Base-by-base conservation (phyloP, 1,140 invertebrate genomes). In the Zaprionus camerounensis region DNA sequence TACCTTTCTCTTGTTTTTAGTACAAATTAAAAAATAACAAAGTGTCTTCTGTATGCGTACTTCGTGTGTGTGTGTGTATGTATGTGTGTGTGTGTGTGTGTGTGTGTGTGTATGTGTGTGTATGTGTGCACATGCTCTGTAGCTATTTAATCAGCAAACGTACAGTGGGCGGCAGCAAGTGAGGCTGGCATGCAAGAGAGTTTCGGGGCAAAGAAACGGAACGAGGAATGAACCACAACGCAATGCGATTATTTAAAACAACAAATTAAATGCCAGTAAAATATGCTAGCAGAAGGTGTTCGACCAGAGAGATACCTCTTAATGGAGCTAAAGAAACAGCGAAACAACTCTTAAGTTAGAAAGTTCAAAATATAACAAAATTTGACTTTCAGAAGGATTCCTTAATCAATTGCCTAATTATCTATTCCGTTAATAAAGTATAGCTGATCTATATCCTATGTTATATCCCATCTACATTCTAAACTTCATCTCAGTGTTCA, bases 231-330 rank as follows among this genome's bases (percentile, higher is more conserved):
- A 46, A 46, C 41, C 41, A 46, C 41, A 46, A 46, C n/a, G n/a
- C 41, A 46, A 17, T 46, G 41, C n/a, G 41, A 46, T 46, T 46
- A 46, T 17, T 46, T 46, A 46, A 46, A 46, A 46, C 41, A 46
- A 46, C n/a, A 46, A 46, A 46, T 17, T 46, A 17, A 46, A 46
- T 46, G 9, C n/a, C 41, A 46, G 41, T 7, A 17, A 46, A 34
- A 34, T 17, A 20, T 46, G 7, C 41, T 11, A 3, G n/a, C 41
- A 17, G n/a, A 9, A 46, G 17, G 7, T 9, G 36, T 38, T 15
- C n/a, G n/a, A 20, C 41, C 3, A 9, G n/a, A 34, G 5, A 17
- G n/a, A 46, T 46, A 46, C 41, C 41, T 15, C 13, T 5, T 38
- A 38, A 38, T 13, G 1, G 2, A 34, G 31, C 24, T 26, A 0